Percentiles rank a stretch among this genome's conserved stretches.
These are phyloP conservation scores for Habropoda laboriosa DNA, from an alignment of 1,140 invertebrate species.

Conservation along the genomic window DNA sequence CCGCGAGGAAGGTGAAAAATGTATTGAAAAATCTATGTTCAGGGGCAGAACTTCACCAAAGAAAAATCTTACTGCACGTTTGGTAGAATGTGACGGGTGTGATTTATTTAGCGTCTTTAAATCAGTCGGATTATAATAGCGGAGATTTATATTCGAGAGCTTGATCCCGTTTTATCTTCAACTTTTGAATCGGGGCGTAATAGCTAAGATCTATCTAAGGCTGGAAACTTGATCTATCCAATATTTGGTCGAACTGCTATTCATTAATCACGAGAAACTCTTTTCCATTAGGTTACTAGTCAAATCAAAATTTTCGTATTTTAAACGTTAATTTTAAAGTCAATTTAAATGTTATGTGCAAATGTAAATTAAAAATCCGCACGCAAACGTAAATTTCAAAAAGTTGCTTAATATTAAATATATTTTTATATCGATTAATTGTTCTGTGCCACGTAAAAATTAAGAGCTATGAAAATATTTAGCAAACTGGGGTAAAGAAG, in stretches of 20 bases:
- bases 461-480: too few species aligned
- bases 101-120: constrained; percentile 27
- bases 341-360: not conserved
- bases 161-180: constrained; percentile 8
- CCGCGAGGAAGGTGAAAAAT: not conserved
- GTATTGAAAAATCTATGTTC: constrained; percentile 29
- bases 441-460: not conserved
- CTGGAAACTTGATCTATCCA: not conserved
- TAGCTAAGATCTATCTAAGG: not conserved
- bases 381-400: too few species aligned
- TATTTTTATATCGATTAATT: too few species aligned
- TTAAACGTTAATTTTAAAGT: too few species aligned
- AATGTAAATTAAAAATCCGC: not conserved
- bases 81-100: not conserved
- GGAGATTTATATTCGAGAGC: constrained; percentile 30
- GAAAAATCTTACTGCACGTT: constrained; percentile 12
- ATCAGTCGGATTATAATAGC: constrained; percentile 27
- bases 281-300: not conserved
- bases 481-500: too few species aligned
- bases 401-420: too few species aligned
- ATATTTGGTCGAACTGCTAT: not conserved
- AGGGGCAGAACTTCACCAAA: not conserved
- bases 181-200: not conserved
- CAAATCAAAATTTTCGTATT: not conserved
- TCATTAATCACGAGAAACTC: not conserved